Evolutionary conservation across 2,797 vertebrate genomes (phyloP).

Genomic region (Dryobates pubescens): DNA sequence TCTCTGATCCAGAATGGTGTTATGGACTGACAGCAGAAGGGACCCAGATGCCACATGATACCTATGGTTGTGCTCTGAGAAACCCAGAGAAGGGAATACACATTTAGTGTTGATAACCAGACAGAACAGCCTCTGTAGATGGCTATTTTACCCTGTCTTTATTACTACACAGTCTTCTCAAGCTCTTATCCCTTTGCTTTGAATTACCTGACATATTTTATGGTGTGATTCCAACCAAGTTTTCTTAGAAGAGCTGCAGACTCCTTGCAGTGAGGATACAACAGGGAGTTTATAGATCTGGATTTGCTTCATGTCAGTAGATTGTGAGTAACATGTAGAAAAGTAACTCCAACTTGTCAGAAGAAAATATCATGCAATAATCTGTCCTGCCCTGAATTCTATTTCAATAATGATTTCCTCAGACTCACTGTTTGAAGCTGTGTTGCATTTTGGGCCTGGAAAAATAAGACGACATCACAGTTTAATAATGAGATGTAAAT

Average conservation of each 20-base stretch:
- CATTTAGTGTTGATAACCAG: not conserved
- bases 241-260: not conserved
- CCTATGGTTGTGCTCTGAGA: not conserved
- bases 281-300: not conserved
- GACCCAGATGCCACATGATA: too few species aligned
- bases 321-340: too few species aligned
- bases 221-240: not conserved
- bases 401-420: not conserved
- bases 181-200: not conserved
- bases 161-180: not conserved
- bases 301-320: not conserved
- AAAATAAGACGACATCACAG: not conserved
- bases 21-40: not conserved
- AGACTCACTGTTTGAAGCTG: not conserved
- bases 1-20: not conserved
- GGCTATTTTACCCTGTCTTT: not conserved
- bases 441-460: not conserved
- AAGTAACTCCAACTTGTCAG: not conserved
- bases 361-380: not conserved
- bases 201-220: not conserved
- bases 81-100: not conserved
- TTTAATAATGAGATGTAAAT: not conserved
- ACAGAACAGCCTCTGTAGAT: not conserved
- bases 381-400: not conserved
- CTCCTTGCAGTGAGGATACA: not conserved